Conservation (phyloP, 2,888 invertebrate species). For the Pheosia gnoma region DNA sequence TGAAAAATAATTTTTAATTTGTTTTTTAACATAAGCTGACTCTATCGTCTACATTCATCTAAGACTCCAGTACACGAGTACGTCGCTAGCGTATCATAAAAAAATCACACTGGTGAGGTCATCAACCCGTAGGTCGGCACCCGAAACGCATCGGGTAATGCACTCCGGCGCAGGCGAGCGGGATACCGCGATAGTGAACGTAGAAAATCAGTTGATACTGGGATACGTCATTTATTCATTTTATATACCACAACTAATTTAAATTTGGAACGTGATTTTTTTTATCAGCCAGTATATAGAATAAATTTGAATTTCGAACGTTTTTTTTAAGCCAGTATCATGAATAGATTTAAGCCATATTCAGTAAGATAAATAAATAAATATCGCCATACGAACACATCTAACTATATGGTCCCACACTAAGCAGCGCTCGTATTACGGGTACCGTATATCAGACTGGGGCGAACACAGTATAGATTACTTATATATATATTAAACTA, state of each 20-base stretch:
- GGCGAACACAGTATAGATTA: too few relatives aligned
- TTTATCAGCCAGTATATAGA: not conserved
- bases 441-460: too few relatives aligned
- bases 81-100: constrained; percentile 53
- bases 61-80: constrained; percentile 43
- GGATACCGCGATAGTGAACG: constrained; percentile 26
- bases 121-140: constrained; percentile 53
- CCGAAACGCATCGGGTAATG: constrained; percentile 67
- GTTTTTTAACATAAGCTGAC: not conserved
- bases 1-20: constrained; percentile 23
- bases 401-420: too few relatives aligned
- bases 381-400: too few relatives aligned
- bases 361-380: too few relatives aligned
- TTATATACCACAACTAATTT: not conserved
- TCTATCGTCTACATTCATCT: constrained; percentile 42
- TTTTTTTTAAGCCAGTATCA: not conserved
- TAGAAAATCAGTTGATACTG: constrained; percentile 6
- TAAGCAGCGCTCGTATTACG: too few relatives aligned
- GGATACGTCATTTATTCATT: not conserved
- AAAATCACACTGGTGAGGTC: constrained; percentile 65
- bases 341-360: too few relatives aligned
- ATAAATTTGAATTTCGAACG: too few relatives aligned
- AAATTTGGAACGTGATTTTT: not conserved
- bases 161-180: constrained; percentile 58
- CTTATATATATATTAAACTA: too few relatives aligned